A percentile compares a stretch with the other conserved stretches of the same genome.
phyloP scores from a whole-genome alignment of 2,888 invertebrate genomes.

The Plutella xylostella region DNA sequence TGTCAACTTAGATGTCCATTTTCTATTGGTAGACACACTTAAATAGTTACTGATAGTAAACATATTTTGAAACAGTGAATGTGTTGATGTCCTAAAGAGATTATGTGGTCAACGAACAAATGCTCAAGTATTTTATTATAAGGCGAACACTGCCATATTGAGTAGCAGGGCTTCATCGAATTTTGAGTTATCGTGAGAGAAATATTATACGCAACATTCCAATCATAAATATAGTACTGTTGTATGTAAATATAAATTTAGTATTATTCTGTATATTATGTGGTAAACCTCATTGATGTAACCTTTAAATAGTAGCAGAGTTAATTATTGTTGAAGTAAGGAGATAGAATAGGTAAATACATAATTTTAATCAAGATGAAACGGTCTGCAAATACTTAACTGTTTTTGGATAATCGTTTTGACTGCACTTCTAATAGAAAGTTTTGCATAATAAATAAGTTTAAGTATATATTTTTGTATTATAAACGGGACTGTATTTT shows the following conservation, averaged over 20 bases:
- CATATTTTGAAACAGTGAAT: conserved; percentile 52
- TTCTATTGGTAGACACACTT: background rate
- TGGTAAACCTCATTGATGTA: conserved; percentile 25
- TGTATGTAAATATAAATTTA: conserved; percentile 8
- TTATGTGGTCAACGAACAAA: conserved; percentile 44
- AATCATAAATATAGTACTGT: background rate
- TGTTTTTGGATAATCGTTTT: conserved; percentile 50
- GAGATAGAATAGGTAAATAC: background rate
- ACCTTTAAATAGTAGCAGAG: conserved; percentile 9
- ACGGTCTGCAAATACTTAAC: background rate
- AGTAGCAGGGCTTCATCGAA: conserved; percentile 7
- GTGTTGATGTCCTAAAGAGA: conserved; percentile 58
- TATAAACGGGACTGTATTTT: conserved; percentile 53
- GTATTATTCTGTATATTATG: conserved; percentile 40
- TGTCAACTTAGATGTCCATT: background rate
- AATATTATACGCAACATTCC: background rate
- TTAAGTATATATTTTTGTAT: conserved; percentile 31
- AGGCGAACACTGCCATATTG: conserved; percentile 50
- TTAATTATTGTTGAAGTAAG: background rate
- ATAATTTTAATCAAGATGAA: background rate
- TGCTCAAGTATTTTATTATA: conserved; percentile 65
- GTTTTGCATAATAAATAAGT: conserved; percentile 15
- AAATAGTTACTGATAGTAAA: background rate
- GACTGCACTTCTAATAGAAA: conserved; percentile 40
- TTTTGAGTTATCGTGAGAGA: background rate